Evolutionary conservation across 1,140 invertebrate species (phyloP).

Genomic region (Drosophila baimaii): DNA sequence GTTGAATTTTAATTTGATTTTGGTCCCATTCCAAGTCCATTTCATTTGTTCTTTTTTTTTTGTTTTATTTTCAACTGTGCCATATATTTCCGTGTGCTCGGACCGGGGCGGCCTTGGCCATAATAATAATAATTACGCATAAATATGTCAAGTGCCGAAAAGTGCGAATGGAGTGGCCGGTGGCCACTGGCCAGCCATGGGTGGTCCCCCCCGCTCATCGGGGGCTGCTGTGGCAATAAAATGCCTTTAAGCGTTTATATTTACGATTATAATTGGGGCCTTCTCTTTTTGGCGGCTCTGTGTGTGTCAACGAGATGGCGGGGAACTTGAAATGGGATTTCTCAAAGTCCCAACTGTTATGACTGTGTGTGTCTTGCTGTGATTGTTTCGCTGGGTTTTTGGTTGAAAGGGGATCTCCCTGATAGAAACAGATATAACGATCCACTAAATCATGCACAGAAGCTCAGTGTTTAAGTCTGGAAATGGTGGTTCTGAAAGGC

Average conservation of each 20-base stretch:
- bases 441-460: not conserved
- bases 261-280: constrained; percentile 49
- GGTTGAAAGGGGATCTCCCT: not conserved
- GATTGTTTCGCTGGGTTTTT: constrained; percentile 4
- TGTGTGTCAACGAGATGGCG: not conserved
- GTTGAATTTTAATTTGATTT: constrained; percentile 62
- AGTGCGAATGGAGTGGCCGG: constrained; percentile 29
- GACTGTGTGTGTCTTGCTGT: constrained; percentile 10
- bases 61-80: constrained; percentile 7
- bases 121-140: constrained; percentile 57
- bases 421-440: constrained; percentile 3
- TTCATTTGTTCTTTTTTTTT: constrained; percentile 1
- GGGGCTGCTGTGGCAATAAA: constrained; percentile 52
- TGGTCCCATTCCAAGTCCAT: not conserved
- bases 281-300: not conserved
- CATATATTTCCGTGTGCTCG: constrained; percentile 35
- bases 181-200: constrained; percentile 13
- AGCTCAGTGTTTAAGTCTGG: not conserved
- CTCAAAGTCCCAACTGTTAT: constrained; percentile 13
- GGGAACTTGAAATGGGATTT: constrained; percentile 4
- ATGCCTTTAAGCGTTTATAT: constrained; percentile 48
- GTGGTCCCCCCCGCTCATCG: constrained; percentile 2
- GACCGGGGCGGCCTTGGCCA: constrained; percentile 48
- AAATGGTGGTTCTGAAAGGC: not conserved
- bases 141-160: constrained; percentile 65